phyloP scores from a whole-genome alignment of 2,113 vertebrate species.

The Rhea pennata region DNA sequence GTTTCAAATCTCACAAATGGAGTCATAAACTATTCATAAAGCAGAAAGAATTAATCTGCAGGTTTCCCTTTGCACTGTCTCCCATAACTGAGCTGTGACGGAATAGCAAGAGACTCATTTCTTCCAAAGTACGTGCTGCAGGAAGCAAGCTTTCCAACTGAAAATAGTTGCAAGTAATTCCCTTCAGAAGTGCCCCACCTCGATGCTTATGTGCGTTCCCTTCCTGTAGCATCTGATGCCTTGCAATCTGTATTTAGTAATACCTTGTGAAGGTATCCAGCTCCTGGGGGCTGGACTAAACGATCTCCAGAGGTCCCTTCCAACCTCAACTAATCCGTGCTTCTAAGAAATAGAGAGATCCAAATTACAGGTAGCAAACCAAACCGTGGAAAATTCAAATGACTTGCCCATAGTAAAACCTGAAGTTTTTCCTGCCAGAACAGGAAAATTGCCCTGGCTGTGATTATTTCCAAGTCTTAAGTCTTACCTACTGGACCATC shows the following conservation, averaged over 20 bases:
- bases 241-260: neutral
- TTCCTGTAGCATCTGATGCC: neutral
- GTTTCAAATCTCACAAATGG: neutral
- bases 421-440: neutral
- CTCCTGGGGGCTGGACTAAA: neutral
- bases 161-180: neutral
- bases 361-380: neutral
- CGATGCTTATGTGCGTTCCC: neutral
- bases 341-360: neutral
- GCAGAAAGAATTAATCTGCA: neutral
- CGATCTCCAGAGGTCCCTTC: neutral
- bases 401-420: neutral
- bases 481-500: neutral
- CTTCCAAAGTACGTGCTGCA: neutral
- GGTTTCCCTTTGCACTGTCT: neutral
- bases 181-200: neutral
- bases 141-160: neutral
- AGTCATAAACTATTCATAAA: neutral
- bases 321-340: rapidly evolving
- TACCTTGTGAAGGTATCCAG: neutral
- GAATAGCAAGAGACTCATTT: neutral
- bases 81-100: neutral
- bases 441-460: neutral
- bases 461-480: neutral
- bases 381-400: neutral